phyloP scores from a whole-genome alignment of 2,113 vertebrate species.

The Pterocles burchelli region DNA sequence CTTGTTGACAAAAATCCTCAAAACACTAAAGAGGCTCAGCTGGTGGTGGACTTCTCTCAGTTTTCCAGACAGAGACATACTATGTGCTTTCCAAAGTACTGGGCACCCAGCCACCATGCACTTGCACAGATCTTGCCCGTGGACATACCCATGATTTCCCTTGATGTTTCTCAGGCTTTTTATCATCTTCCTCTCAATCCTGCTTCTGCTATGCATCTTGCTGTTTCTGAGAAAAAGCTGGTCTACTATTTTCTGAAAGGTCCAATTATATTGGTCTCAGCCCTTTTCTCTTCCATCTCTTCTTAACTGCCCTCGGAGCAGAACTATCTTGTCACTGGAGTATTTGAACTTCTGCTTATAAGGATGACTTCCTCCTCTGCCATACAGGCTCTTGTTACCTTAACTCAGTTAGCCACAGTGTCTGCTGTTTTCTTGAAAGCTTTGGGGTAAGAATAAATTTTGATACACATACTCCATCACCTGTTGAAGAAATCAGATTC shows the following conservation, averaged over 20 bases:
- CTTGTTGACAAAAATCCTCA: not conserved
- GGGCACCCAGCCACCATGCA: not conserved
- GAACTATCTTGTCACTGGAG: not conserved
- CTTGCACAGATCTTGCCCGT: not conserved
- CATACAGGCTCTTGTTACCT: not conserved
- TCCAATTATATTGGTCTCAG: accelerated
- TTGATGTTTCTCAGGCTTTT: not conserved
- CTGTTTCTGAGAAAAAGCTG: not conserved
- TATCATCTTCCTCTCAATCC: not conserved
- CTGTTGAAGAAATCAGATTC: not conserved
- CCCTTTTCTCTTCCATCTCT: not conserved
- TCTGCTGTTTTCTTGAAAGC: not conserved
- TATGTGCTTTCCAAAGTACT: not conserved
- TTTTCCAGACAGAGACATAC: not conserved
- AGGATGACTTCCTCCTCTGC: not conserved
- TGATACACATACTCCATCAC: accelerated
- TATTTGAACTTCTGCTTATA: not conserved
- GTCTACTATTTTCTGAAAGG: not conserved
- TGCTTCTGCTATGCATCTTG: not conserved
- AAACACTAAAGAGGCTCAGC: not conserved
- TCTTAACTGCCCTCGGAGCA: not conserved
- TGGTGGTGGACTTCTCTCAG: not conserved
- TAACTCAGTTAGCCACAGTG: not conserved
- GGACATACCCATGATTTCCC: not conserved
- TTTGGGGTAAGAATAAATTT: not conserved